phyloP scores from a whole-genome alignment of 2,113 vertebrate species.

The Etheostoma spectabile region DNA sequence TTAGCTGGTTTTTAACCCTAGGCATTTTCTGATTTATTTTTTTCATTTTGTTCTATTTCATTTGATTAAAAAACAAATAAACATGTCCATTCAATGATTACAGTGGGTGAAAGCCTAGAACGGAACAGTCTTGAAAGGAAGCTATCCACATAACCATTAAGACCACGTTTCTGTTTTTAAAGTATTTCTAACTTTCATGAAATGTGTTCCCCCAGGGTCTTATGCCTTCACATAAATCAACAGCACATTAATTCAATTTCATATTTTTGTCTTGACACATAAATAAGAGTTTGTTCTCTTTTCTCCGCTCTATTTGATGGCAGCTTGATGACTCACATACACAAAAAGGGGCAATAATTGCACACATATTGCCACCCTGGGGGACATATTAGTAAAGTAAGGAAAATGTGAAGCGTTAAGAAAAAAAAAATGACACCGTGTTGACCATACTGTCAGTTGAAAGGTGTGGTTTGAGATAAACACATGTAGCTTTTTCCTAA shows the following conservation, averaged over 20 bases:
- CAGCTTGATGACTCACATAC: conserved; percentile 58
- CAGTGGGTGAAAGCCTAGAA: conserved; percentile 15
- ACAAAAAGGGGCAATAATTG: conserved; percentile 54
- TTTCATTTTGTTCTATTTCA: background rate
- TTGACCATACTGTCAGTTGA: conserved; percentile 5
- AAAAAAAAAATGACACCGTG: conserved; percentile 9
- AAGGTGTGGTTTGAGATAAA: conserved; percentile 28
- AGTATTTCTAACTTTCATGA: conserved; percentile 67
- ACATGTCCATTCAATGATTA: conserved; percentile 15
- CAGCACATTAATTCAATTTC: conserved; percentile 75
- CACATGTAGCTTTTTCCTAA: conserved; percentile 21
- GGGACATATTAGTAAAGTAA: conserved; percentile 39
- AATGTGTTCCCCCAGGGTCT: conserved; percentile 58
- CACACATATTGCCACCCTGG: conserved; percentile 58
- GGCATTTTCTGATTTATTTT: background rate
- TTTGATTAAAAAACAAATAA: conserved; percentile 24
- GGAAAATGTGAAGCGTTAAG: conserved; percentile 6
- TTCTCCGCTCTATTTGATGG: conserved; percentile 55
- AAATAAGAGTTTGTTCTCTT: conserved; percentile 58
- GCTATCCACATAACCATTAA: conserved; percentile 53
- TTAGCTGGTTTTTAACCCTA: background rate
- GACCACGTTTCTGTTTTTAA: conserved; percentile 40
- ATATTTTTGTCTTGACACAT: conserved; percentile 68
- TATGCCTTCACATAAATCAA: conserved; percentile 76
- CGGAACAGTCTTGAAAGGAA: conserved; percentile 28